These are phyloP conservation scores for Gorsachius magnificus DNA, from an alignment of 2,797 vertebrate species.

Conservation along the genomic window DNA sequence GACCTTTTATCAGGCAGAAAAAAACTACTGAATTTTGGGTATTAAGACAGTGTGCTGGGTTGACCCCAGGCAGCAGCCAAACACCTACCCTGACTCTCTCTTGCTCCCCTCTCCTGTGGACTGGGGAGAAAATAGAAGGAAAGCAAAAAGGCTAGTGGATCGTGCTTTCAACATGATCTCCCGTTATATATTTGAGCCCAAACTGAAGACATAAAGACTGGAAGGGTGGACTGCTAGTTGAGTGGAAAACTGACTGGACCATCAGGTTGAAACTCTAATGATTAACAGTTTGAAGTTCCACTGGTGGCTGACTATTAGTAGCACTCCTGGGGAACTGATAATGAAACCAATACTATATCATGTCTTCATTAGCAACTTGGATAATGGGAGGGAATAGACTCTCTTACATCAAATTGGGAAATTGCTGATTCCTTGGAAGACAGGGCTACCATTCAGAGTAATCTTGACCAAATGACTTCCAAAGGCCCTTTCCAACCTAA, in stretches of 20 bases:
- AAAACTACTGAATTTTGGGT: neutral
- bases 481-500: neutral
- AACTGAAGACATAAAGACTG: neutral
- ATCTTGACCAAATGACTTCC: neutral
- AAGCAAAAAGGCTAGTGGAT: neutral
- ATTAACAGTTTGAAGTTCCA: neutral
- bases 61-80: neutral
- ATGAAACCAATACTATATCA: neutral
- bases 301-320: neutral
- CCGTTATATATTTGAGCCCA: neutral
- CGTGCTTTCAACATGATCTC: neutral
- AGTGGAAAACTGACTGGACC: neutral
- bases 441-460: neutral
- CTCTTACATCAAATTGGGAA: neutral
- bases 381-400: neutral
- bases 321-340: neutral
- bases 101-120: neutral
- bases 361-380: neutral
- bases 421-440: neutral
- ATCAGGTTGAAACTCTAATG: neutral
- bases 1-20: neutral
- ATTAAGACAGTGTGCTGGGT: neutral
- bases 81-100: neutral
- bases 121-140: neutral
- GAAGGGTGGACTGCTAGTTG: neutral